Conservation (phyloP, 2,113 vertebrate species). For the Ageneiosus marmoratus region DNA sequence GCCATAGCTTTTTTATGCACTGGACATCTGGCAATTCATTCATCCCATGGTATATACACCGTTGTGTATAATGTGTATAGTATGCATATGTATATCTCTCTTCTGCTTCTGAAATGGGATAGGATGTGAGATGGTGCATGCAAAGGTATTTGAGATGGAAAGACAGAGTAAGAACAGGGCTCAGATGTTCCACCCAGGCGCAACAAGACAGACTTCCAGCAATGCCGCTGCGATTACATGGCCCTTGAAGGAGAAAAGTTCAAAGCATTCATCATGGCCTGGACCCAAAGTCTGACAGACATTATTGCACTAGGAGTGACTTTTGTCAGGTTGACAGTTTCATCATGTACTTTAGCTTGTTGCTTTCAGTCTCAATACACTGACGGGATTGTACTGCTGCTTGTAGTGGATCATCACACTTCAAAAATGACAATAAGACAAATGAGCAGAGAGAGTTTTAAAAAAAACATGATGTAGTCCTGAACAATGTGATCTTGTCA, state of each 20-base stretch:
- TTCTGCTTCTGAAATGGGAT: not conserved
- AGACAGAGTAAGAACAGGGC: not conserved
- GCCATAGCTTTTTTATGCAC: not conserved
- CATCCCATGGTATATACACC: not conserved
- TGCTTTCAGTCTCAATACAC: conserved; percentile 28
- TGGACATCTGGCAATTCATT: not conserved
- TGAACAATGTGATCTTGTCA: not conserved
- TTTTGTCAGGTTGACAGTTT: conserved; percentile 46
- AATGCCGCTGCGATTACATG: conserved; percentile 21
- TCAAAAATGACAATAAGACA: not conserved
- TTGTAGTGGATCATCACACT: not conserved
- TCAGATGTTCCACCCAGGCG: not conserved
- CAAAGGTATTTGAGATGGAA: not conserved
- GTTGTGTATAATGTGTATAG: not conserved
- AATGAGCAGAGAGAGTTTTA: not conserved
- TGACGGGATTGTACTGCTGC: not conserved
- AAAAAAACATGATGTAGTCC: not conserved
- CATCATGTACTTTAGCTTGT: conserved; percentile 29
- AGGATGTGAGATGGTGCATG: not conserved
- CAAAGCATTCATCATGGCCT: conserved; percentile 40
- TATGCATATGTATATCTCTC: not conserved
- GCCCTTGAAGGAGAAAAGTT: conserved; percentile 37
- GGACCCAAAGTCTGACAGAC: conserved; percentile 43
- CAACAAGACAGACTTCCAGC: not conserved
- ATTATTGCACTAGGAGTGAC: conserved; percentile 26